phyloP scores from a whole-genome alignment of 2,113 vertebrate species.

The Spea bombifrons region DNA sequence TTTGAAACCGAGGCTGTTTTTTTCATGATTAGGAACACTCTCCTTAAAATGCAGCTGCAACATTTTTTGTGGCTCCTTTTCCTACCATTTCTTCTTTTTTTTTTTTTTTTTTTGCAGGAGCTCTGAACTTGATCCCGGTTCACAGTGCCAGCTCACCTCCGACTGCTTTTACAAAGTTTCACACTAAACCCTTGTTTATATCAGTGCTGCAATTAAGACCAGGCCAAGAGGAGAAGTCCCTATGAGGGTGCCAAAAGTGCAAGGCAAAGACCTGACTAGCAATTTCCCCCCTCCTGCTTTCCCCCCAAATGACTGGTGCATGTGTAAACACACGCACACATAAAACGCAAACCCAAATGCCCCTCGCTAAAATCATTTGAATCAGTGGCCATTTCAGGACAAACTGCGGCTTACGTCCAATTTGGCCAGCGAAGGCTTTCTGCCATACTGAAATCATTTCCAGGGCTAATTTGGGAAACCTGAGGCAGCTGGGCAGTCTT shows the following conservation, averaged over 20 bases:
- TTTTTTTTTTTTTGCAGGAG: conserved; percentile 54
- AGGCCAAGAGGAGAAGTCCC: conserved; percentile 82
- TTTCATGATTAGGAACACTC: conserved; percentile 59
- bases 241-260: conserved; percentile 85
- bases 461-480: conserved; percentile 72
- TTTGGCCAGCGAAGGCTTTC: conserved; percentile 65
- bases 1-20: conserved; percentile 48
- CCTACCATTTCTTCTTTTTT: conserved; percentile 64
- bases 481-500: conserved; percentile 68
- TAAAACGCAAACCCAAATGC: background rate
- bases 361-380: conserved; percentile 9
- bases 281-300: conserved; percentile 40
- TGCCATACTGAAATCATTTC: conserved; percentile 76
- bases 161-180: conserved; percentile 80
- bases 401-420: conserved; percentile 64
- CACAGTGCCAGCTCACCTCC: conserved; percentile 73
- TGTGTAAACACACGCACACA: conserved; percentile 22
- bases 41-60: conserved; percentile 60
- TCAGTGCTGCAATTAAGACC: conserved; percentile 79
- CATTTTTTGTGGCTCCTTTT: conserved; percentile 50
- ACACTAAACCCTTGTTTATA: conserved; percentile 92
- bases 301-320: conserved; percentile 20
- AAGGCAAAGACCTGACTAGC: conserved; percentile 77
- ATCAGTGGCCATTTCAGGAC: conserved; percentile 65
- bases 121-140: conserved; percentile 73